A percentile compares a stretch with the other conserved stretches of the same genome.
phyloP scores from a whole-genome alignment of 2,797 vertebrate genomes.

The Sebastes itinus region DNA sequence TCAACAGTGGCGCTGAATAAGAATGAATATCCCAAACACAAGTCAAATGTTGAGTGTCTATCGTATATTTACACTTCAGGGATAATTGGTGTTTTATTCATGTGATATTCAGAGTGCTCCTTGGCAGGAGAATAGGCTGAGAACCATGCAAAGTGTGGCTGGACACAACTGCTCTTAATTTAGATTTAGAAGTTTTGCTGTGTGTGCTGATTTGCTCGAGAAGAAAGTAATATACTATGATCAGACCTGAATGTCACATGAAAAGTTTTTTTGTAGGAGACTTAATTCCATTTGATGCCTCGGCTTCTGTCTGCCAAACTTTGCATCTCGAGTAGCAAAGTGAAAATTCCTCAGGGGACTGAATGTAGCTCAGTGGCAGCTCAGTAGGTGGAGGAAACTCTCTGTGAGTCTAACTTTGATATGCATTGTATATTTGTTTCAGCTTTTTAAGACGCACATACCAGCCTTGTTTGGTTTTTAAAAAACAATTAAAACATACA shows the following conservation, averaged over 20 bases:
- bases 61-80: constrained; percentile 65
- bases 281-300: background rate
- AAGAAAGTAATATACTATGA: background rate
- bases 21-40: constrained; percentile 62
- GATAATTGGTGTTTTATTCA: constrained; percentile 62
- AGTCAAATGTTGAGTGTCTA: constrained; percentile 71
- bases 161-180: constrained; percentile 7
- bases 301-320: background rate
- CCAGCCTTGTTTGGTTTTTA: background rate
- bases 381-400: background rate
- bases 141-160: background rate
- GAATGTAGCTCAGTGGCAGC: background rate
- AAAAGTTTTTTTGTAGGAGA: background rate
- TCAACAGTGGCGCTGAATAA: constrained; percentile 66
- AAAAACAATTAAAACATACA: background rate
- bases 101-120: constrained; percentile 40
- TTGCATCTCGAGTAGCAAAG: background rate
- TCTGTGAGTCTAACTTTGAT: background rate
- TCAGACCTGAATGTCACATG: background rate
- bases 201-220: background rate
- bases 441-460: background rate
- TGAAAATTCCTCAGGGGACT: background rate
- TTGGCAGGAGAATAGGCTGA: constrained; percentile 38
- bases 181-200: background rate
- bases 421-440: background rate